Base-by-base conservation (phyloP, 2,797 vertebrate genomes). In the Apodemus agrarius region DNA sequence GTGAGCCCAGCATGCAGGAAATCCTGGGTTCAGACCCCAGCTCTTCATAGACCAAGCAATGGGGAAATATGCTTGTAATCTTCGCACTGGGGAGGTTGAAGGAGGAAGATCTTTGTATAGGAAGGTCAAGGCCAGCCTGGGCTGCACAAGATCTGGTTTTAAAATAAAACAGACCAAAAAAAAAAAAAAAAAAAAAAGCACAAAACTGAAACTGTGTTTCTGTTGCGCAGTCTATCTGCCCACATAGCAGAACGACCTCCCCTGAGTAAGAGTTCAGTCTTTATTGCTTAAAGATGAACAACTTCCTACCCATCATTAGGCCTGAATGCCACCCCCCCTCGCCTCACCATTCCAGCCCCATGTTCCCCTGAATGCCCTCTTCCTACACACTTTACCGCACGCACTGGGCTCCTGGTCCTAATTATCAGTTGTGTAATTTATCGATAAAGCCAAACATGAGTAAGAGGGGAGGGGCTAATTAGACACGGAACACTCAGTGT, bases 401-500 rank as follows among this genome's bases (percentile, higher is more conserved):
- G 37, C 17, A 31, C 49, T 67, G 65, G 37, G 54, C 69, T 93
- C 63, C 97, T 98, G 97, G 96, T 97, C 91, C 91, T 94, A 97
- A 97, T 97, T 97, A 98, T 95, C 94, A 80, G 49, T 98, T 97
- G 96, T 97, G 96, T 95, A 97, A 97, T 96, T 97, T 96, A 97
- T 98, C 95, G 97, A 98, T 98, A 95, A 98, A 97, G 97, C 97
- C 97, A 98, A 97, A 97, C 76, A 97, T 98, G 98, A 98, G 97
- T 98, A 97, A 98, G 93, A 96, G 96, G 78, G 83, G 97, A 95
- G 97, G 69, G 90, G 46, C 49, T 97, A 97, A 98, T 96, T 97
- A 98, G 89, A 97, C 91, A 93, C n/a, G 92, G 96, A 96, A 94
- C 67, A 95, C 91, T 93, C 92, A 40, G 52, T 98, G 97, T 98